Base-by-base conservation (phyloP, 2,888 invertebrate species). In the Eilema caniola region DNA sequence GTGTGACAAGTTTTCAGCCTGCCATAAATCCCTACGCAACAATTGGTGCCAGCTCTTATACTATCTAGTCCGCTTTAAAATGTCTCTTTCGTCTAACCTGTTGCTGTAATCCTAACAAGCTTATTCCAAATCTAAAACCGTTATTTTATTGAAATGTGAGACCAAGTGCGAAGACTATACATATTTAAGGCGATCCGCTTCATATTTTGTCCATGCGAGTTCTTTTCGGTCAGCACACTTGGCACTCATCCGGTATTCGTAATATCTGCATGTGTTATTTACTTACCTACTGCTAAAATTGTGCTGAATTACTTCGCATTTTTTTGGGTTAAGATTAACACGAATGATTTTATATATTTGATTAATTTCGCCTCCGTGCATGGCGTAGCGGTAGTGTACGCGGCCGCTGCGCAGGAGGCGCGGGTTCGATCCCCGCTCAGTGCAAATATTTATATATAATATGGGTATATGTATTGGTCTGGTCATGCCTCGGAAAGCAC, bases 221-320 rank as follows among this genome's bases (percentile, higher is more conserved):
- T 71, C 69, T 74, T 83, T 80, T 75, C 65, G 68, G 59, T 74
- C 74, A 74, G 67, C 72, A 68, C 61, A n/a, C 62, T 73, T 73
- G 76, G 71, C 70, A 76, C 62, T 69, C 56, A 67, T 67, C 75
- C 67, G 20, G 67, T 53, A 33, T 65, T 59, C 7, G 60, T 72
- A 72, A 73, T 74, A 60, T 74, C 72, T 77, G 71, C 66, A 56
- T 37, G 62, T 47, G 73, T 67, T 70, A 78, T 74, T 72, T 70
- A 75, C 71, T 69, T 82, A 75, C 71, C 68, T 82, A 77, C 68
- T 73, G 28, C 67, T 28, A 12, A 69, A 69, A 67, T 76, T 69
- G 72, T 59, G 53, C 62, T 10, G n/a, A 11, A 69, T 64, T 74
- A 67, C 59, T 62, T 57, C 62, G 47, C 63, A 62, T 63, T 76